These are phyloP conservation scores for Triops cancriformis DNA, from an alignment of 1,140 invertebrate species.

Conservation along the genomic window DNA sequence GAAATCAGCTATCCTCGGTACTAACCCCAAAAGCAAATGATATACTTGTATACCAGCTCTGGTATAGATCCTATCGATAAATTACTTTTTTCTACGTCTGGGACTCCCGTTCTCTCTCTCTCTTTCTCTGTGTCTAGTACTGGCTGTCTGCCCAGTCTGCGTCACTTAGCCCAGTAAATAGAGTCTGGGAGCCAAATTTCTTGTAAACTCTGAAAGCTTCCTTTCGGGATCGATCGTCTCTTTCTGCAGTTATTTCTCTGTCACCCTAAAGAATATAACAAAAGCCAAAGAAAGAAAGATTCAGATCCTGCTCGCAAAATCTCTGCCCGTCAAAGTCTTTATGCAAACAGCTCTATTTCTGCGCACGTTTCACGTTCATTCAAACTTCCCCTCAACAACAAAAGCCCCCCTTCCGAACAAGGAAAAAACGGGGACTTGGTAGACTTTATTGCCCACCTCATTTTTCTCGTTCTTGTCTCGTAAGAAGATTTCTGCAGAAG, in stretches of 20 bases:
- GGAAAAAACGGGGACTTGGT: neutral
- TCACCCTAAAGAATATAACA: neutral
- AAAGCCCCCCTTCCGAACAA: neutral
- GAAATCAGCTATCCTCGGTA: no score
- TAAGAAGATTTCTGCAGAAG: neutral
- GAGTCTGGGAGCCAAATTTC: neutral
- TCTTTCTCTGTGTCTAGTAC: neutral
- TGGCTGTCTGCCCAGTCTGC: neutral
- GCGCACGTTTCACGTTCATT: neutral
- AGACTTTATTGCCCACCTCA: neutral
- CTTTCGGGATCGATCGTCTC: neutral
- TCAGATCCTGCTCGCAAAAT: neutral
- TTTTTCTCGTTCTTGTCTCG: neutral
- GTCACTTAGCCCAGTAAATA: conserved; percentile 10
- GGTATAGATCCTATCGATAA: neutral
- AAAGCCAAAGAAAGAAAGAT: neutral
- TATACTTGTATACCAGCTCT: neutral
- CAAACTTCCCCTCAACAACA: neutral
- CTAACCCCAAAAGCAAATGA: neutral
- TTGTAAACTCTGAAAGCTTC: neutral
- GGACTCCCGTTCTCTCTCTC: neutral
- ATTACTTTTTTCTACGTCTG: neutral
- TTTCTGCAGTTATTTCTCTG: neutral
- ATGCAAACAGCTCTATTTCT: conserved; percentile 1
- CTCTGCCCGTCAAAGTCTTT: neutral